Evolutionary conservation across 1,140 invertebrate species (phyloP).

Genomic region (Forficula auricularia): DNA sequence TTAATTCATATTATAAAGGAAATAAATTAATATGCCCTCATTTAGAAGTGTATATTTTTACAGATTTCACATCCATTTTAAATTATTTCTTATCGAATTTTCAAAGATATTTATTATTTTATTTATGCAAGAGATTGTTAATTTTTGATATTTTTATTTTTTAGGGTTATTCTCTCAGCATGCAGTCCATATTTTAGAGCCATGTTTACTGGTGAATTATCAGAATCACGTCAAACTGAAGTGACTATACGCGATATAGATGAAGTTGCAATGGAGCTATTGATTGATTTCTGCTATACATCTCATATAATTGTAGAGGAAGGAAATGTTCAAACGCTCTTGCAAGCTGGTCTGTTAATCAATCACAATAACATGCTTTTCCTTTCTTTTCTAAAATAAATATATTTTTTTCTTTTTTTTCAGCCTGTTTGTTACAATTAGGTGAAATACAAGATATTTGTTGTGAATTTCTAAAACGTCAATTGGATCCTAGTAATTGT

Average conservation of each 20-base stretch:
- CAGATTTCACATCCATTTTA: too few relatives aligned
- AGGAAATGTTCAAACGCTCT: slow-evolving; percentile 88
- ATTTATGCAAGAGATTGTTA: too few relatives aligned
- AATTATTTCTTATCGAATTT: too few relatives aligned
- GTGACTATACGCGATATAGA: slow-evolving; percentile 95
- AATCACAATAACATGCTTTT: too few relatives aligned
- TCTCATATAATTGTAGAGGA: slow-evolving; percentile 97
- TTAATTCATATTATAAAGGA: too few relatives aligned
- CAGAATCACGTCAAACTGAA: slow-evolving; percentile 94
- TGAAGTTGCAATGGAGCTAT: slow-evolving; percentile 89
- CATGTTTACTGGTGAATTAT: slow-evolving; percentile 95
- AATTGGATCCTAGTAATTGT: slow-evolving; percentile 94
- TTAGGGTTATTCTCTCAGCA: slow-evolving; percentile 70
- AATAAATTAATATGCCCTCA: too few relatives aligned
- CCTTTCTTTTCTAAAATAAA: too few relatives aligned
- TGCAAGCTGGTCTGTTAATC: slow-evolving; percentile 61
- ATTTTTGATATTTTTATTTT: too few relatives aligned
- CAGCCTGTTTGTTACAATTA: slow-evolving; percentile 81
- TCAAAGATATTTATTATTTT: too few relatives aligned
- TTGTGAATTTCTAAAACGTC: slow-evolving; percentile 93
- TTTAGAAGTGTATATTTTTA: too few relatives aligned
- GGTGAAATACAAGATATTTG: slow-evolving; percentile 89
- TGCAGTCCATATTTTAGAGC: slow-evolving; percentile 85
- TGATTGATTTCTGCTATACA: slow-evolving; percentile 97
- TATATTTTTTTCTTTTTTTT: slow-evolving; percentile 13